Percentiles rank a stretch among this genome's conserved stretches.
phyloP scores from a whole-genome alignment of 2,888 invertebrate genomes.

The Lapara coniferarum region DNA sequence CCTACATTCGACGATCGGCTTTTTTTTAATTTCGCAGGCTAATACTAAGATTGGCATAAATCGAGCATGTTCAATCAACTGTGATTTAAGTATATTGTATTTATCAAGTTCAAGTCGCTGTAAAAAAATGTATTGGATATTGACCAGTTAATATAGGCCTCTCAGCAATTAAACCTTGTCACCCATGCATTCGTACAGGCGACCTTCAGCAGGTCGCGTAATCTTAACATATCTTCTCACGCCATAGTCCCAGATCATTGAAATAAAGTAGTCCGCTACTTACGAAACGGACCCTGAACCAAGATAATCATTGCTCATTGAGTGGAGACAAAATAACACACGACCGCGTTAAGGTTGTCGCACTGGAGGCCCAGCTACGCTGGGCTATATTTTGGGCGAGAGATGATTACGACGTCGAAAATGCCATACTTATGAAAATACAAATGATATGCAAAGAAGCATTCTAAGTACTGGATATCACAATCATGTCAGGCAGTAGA shows the following conservation, averaged over 20 bases:
- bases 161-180: not conserved
- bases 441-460: too few species aligned
- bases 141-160: not conserved
- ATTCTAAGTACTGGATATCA: too few species aligned
- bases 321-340: slow-evolving; percentile 15
- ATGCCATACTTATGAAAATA: too few species aligned
- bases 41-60: too few species aligned
- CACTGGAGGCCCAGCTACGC: not conserved
- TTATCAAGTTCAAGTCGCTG: too few species aligned
- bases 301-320: slow-evolving; percentile 24
- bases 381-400: too few species aligned
- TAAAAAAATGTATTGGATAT: not conserved
- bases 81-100: too few species aligned
- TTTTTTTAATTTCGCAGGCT: too few species aligned
- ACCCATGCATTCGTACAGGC: not conserved
- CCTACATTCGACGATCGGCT: too few species aligned
- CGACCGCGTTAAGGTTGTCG: not conserved
- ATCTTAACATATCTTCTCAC: slow-evolving; percentile 3
- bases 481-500: too few species aligned
- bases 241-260: slow-evolving; percentile 16
- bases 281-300: slow-evolving; percentile 21
- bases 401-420: too few species aligned
- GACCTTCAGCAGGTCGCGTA: slow-evolving; percentile 11
- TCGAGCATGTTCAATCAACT: too few species aligned
- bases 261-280: slow-evolving; percentile 14